A percentile compares a stretch with the other conserved stretches of the same genome.
Conservation (phyloP, 2,888 invertebrate genomes). For the Bruchidius siliquastri region DNA sequence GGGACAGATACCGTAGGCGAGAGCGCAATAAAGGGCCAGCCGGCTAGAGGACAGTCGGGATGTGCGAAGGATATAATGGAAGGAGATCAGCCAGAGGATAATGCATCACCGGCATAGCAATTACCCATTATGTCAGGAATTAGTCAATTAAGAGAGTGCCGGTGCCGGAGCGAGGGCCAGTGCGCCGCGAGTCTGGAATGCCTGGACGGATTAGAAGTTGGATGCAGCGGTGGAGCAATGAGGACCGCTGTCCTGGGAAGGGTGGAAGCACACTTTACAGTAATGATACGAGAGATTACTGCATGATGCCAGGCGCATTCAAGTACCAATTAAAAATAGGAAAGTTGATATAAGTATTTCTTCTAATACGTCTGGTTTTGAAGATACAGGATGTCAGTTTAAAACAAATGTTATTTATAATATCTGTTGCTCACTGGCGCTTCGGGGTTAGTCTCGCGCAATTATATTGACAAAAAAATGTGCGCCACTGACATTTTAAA, state of each 20-base stretch:
- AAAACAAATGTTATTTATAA: too few species aligned
- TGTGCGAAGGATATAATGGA: not conserved
- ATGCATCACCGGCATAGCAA: constrained; percentile 47
- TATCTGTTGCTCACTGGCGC: too few species aligned
- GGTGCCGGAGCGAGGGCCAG: constrained; percentile 30
- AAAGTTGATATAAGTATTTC: too few species aligned
- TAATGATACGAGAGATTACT: too few species aligned
- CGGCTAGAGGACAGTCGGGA: not conserved
- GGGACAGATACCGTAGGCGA: not conserved
- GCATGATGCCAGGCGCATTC: too few species aligned
- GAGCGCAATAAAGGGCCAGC: not conserved
- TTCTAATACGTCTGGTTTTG: too few species aligned
- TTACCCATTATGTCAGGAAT: constrained; percentile 48
- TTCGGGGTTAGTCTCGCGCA: too few species aligned
- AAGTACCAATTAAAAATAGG: too few species aligned
- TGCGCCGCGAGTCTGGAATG: constrained; percentile 40
- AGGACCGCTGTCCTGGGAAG: not conserved
- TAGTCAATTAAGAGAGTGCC: constrained; percentile 44
- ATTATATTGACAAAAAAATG: too few species aligned
- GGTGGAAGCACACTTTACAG: not conserved
- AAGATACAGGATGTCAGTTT: too few species aligned
- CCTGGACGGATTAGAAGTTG: constrained; percentile 38
- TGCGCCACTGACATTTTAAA: too few species aligned
- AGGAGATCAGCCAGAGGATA: constrained; percentile 18
- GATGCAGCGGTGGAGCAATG: constrained; percentile 24